Percentiles rank a stretch among this genome's conserved stretches.
phyloP scores from a whole-genome alignment of 2,113 vertebrate genomes.

The Bungarus multicinctus region DNA sequence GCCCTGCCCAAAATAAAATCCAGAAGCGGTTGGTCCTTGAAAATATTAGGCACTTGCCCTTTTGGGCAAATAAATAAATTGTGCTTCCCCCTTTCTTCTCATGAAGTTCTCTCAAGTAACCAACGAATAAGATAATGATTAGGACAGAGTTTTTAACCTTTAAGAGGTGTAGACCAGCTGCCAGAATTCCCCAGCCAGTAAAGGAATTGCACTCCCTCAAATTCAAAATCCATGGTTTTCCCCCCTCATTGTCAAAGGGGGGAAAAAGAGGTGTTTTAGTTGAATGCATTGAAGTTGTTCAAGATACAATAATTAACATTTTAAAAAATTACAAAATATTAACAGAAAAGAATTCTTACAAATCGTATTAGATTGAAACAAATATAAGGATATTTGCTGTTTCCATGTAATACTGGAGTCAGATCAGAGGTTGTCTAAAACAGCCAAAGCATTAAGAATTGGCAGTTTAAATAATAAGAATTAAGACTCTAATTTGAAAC shows the following conservation, averaged over 20 bases:
- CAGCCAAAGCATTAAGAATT: background rate
- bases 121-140: background rate
- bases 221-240: background rate
- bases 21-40: background rate
- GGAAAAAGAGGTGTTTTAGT: background rate
- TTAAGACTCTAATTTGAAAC: background rate
- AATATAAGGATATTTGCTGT: background rate
- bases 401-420: background rate
- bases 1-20: background rate
- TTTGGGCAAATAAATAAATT: background rate
- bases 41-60: background rate
- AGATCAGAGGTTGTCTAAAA: background rate
- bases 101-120: background rate
- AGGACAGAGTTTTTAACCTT: background rate
- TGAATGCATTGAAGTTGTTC: background rate
- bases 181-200: background rate
- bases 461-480: background rate
- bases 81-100: background rate
- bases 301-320: background rate
- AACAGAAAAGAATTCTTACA: background rate
- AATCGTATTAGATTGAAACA: background rate
- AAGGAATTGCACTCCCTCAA: background rate
- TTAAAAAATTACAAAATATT: background rate
- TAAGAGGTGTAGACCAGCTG: background rate
- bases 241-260: background rate